Evolutionary conservation across 2,113 vertebrate genomes (phyloP).

Genomic region (Lepisosteus oculatus): DNA sequence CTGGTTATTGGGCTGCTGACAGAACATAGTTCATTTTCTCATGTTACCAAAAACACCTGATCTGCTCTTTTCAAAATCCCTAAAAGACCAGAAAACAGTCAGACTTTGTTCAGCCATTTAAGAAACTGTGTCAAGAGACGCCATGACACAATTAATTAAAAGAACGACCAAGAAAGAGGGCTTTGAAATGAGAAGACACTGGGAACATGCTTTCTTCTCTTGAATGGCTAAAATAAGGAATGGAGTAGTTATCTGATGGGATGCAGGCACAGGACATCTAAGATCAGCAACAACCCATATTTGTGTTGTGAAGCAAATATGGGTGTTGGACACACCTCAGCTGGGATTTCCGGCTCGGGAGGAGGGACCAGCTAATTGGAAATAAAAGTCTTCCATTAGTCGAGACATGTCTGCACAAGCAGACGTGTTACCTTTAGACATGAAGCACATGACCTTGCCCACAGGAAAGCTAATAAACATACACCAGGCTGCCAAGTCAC

Average conservation of each 20-base stretch:
- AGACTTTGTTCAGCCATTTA: slow-evolving; percentile 13
- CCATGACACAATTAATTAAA: no score
- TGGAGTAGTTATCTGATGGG: slow-evolving; percentile 10
- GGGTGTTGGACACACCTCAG: slow-evolving; percentile 83
- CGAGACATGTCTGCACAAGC: slow-evolving; percentile 32
- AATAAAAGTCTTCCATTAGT: slow-evolving; percentile 73
- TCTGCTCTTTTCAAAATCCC: slow-evolving; percentile 20
- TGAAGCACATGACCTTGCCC: no score
- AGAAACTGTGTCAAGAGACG: no score
- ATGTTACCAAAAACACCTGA: slow-evolving; percentile 45
- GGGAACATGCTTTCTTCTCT: neutral
- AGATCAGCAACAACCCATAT: slow-evolving; percentile 57
- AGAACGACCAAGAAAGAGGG: no score
- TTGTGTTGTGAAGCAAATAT: slow-evolving; percentile 51
- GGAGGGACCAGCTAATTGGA: slow-evolving; percentile 84
- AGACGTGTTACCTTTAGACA: slow-evolving; percentile 21
- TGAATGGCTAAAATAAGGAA: slow-evolving; percentile 18
- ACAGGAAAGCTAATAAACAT: no score
- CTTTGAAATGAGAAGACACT: neutral
- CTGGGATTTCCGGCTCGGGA: slow-evolving; percentile 78
- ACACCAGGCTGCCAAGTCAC: no score
- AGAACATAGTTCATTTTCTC: slow-evolving; percentile 36
- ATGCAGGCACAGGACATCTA: slow-evolving; percentile 24
- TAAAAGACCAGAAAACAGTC: slow-evolving; percentile 20
- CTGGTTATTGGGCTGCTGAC: slow-evolving; percentile 34